Base-by-base conservation (phyloP, 2,113 vertebrate genomes). In the Alligator sinensis region DNA sequence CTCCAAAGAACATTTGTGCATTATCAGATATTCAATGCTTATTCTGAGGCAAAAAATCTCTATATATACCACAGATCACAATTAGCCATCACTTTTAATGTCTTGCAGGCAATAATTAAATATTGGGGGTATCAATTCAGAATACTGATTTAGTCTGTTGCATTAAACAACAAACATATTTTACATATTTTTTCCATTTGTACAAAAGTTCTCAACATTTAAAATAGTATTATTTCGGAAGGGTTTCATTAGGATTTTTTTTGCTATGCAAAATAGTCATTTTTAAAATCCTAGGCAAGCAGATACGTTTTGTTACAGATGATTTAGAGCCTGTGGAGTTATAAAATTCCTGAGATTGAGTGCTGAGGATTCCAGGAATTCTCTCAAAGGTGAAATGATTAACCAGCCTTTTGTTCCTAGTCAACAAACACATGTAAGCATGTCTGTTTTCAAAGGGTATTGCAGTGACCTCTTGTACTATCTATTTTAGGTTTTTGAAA, bases 341-440 rank as follows among this genome's bases (percentile, higher is more conserved):
- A 76, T n/a, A 54, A 89, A 87, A 97, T 96, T 97, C 96, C 96
- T 95, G 90, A 94, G 90, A 58, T 7, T 66, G 86, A 96, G 86
- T 1, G 86, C 94, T 96, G 92, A 91, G 96, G 94, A 97, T 97
- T 97, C 96, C 96, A 95, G 82, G 95, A 96, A 97, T 96, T 97
- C 96, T 94, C 95, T 86, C 94, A 58, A 84, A 96, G 92, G 95
- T 97, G 96, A 97, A 96, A 97, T 95, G 92, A 96, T 92, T 93
- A 92, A 94, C 78, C 68, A 83, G 54, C 2, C 85, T 94, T 91
- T 91, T 95, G 94, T 94, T 96, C 58, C 61, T 61, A 25, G 66
- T 91, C 64, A 90, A 88, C 87, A 61, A 62, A 59, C 84, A 77
- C 17, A 88, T 89, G 77, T 55, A 70, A 66, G 58, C 77, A 80